phyloP scores from a whole-genome alignment of 2,113 vertebrate genomes.

The Cygnus atratus region DNA sequence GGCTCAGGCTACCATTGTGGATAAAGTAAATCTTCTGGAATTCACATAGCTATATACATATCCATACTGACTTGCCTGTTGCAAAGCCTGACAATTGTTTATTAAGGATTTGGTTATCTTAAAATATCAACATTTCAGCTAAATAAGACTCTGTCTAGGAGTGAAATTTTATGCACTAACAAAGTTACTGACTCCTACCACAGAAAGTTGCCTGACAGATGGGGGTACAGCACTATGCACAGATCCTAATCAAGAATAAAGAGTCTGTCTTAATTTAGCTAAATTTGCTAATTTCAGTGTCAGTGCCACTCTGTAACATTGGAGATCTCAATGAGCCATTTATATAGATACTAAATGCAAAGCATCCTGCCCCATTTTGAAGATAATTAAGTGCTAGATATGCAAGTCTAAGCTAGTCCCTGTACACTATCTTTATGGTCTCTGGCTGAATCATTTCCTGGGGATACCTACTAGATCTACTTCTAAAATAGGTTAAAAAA shows the following conservation, averaged over 20 bases:
- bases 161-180: not conserved
- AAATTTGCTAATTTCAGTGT: not conserved
- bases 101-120: not conserved
- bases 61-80: not conserved
- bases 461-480: not conserved
- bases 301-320: not conserved
- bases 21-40: not conserved
- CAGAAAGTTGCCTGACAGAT: not conserved
- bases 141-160: not conserved
- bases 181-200: not conserved
- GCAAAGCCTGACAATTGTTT: not conserved
- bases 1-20: not conserved
- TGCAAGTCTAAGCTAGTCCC: not conserved
- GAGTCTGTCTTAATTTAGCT: not conserved
- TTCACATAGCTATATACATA: not conserved
- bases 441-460: not conserved
- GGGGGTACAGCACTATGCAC: not conserved
- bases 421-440: fast-evolving
- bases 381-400: not conserved
- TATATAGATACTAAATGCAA: not conserved
- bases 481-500: not conserved
- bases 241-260: not conserved
- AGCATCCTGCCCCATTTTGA: not conserved
- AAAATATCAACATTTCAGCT: not conserved
- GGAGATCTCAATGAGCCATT: not conserved